Evolutionary conservation across 2,888 invertebrate genomes (phyloP), one percentile per base, ranked within the genome.

Genomic region (Eupithecia subumbrata): DNA sequence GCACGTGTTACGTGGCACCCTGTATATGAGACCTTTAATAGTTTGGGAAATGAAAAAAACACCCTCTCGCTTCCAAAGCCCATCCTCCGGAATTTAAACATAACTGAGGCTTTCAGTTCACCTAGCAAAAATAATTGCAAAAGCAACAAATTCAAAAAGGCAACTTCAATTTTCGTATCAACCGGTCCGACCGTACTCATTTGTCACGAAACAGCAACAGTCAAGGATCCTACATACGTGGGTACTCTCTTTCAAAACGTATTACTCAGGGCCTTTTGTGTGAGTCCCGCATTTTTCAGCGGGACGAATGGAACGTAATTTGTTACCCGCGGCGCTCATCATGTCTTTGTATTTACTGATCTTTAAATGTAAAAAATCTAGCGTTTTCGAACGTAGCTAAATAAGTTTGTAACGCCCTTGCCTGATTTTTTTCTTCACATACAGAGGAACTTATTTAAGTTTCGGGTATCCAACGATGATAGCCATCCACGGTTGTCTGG

Each of bases 241-340:
- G 25, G 81, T 85, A 84, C 84, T 83, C 83, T 83, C 79, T 84
- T 84, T 80, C 85, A 85, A 86, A 87, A 84, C 82, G 87, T 87
- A 90, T 89, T 87, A 88, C 84, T 85, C 82, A 86, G 84, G 84
- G 85, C 83, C 66, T 90, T 89, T 90, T 87, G 86, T 87, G 85
- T 83, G 84, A 83, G 86, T 82, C 84, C 82, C 85, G 82, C 88
- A 91, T 92, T 91, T 92, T 92, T 90, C 91, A 90, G 86, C 81
- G 63, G 81, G 83, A 82, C 86, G 88, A 89, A 91, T 88, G 88
- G 87, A 86, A 86, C 86, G 87, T 87, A 88, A 92, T 92, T 92
- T 92, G 88, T 91, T 84, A 86, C 84, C 85, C 84, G 78, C 75
- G 80, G 81, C 80, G 81, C 82, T 85, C 82, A 78, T 79, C 74